A percentile compares a stretch with the other conserved stretches of the same genome.
Evolutionary conservation across 2,888 invertebrate species (phyloP).

Genomic region (Drosophila mercatorum): DNA sequence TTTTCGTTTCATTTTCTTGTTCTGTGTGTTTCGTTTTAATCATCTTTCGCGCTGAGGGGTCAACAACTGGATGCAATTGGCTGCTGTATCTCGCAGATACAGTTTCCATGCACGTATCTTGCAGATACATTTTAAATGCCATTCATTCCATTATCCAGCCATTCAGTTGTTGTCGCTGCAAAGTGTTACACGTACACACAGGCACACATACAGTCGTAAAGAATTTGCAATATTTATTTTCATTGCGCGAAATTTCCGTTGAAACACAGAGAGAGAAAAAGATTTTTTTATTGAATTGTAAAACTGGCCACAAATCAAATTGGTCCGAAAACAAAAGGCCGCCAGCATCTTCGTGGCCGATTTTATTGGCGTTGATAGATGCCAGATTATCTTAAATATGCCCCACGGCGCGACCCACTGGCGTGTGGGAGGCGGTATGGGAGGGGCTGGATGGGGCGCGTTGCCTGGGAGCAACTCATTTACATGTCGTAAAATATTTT

Average conservation of each 20-base stretch:
- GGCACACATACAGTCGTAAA: slow-evolving; percentile 15
- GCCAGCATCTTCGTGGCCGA: slow-evolving; percentile 41
- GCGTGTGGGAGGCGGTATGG: background rate
- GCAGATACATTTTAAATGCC: slow-evolving; percentile 40
- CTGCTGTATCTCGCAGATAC: slow-evolving; percentile 11
- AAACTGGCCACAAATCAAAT: slow-evolving; percentile 57
- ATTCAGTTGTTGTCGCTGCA: slow-evolving; percentile 59
- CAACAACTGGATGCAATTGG: slow-evolving; percentile 56
- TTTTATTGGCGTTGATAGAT: slow-evolving; percentile 71
- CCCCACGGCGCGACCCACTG: background rate
- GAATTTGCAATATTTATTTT: slow-evolving; percentile 65
- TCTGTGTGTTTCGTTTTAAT: background rate
- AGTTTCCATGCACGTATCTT: slow-evolving; percentile 18
- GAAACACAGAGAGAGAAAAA: slow-evolving; percentile 7
- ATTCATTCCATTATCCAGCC: slow-evolving; percentile 32
- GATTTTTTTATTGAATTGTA: slow-evolving; percentile 58
- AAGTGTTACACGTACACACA: slow-evolving; percentile 42
- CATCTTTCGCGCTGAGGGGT: slow-evolving; percentile 41
- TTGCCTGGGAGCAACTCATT: slow-evolving; percentile 42
- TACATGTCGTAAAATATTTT: slow-evolving; percentile 61
- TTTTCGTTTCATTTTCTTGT: slow-evolving; percentile 21
- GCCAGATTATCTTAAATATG: slow-evolving; percentile 77
- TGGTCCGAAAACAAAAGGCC: slow-evolving; percentile 32
- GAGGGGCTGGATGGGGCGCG: background rate
- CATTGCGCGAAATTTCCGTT: slow-evolving; percentile 23